Evolutionary conservation across 1,140 invertebrate species (phyloP).

Genomic region (Drosophila subpulchrella): DNA sequence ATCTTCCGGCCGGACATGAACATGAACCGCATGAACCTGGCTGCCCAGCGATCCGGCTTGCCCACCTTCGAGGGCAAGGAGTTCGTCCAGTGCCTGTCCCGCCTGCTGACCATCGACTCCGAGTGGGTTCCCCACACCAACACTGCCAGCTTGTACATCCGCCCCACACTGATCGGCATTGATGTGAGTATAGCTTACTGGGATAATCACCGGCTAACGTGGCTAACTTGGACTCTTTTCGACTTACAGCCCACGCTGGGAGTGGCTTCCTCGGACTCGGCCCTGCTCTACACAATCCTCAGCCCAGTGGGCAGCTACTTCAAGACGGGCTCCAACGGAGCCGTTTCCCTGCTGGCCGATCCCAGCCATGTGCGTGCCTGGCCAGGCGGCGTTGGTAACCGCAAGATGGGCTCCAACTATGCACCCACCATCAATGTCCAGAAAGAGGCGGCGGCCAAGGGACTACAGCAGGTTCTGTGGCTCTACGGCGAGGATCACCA

Average conservation of each 20-base stretch:
- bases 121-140: constrained; percentile 98
- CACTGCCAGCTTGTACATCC: constrained; percentile 95
- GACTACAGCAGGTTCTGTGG: constrained; percentile 98
- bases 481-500: constrained; percentile 97
- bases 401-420: constrained; percentile 98
- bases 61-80: constrained; percentile 96
- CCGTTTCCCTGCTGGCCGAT: constrained; percentile 88
- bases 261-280: constrained; percentile 92
- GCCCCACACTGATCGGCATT: constrained; percentile 98
- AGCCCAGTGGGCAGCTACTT: constrained; percentile 98
- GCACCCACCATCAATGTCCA: constrained; percentile 94
- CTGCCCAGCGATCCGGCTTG: constrained; percentile 93
- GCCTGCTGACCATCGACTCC: constrained; percentile 95
- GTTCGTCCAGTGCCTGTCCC: constrained; percentile 93
- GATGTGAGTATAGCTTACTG: constrained; percentile 89
- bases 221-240: not conserved
- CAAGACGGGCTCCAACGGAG: constrained; percentile 87
- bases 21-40: constrained; percentile 95
- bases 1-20: constrained; percentile 98
- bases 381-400: constrained; percentile 97
- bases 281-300: constrained; percentile 95
- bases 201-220: constrained; percentile 5
- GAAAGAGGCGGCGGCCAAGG: constrained; percentile 90
- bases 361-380: constrained; percentile 90
- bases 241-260: constrained; percentile 93